These are phyloP conservation scores for Eretmochelys imbricata DNA, from an alignment of 2,113 vertebrate genomes.

Conservation along the genomic window DNA sequence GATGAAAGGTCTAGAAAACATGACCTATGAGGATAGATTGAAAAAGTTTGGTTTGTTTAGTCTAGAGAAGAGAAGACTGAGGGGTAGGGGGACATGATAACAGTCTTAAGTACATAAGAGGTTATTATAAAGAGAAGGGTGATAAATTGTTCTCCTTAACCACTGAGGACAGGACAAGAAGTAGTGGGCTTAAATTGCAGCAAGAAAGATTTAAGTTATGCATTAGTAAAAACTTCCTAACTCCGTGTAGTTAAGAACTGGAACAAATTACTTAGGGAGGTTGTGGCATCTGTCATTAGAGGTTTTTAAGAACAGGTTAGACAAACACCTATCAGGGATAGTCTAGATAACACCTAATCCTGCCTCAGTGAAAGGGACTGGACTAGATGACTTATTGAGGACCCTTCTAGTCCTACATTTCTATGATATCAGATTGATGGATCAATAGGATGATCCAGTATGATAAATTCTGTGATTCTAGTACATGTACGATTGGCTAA, in stretches of 20 bases:
- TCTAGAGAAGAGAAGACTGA: not conserved
- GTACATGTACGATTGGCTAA: not conserved
- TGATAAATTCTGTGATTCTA: not conserved
- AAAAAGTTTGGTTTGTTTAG: not conserved
- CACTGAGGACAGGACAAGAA: not conserved
- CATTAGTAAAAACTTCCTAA: not conserved
- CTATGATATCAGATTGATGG: not conserved
- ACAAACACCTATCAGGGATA: not conserved
- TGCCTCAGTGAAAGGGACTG: not conserved
- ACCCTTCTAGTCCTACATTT: not conserved
- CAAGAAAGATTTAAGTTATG: not conserved
- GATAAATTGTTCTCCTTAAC: not conserved
- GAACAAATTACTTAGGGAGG: not conserved
- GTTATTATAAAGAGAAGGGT: not conserved
- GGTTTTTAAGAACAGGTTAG: not conserved
- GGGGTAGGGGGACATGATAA: not conserved
- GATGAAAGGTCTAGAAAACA: not conserved
- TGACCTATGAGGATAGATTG: not conserved
- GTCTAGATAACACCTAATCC: not conserved
- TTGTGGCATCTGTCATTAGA: not conserved
- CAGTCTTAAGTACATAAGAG: not conserved
- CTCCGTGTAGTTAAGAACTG: not conserved
- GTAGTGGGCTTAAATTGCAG: not conserved
- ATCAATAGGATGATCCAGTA: not conserved
- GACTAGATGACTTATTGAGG: not conserved